Evolutionary conservation across 2,888 invertebrate species (phyloP), one percentile per base, ranked within the genome.

Genomic region (Mimachlamys varia): DNA sequence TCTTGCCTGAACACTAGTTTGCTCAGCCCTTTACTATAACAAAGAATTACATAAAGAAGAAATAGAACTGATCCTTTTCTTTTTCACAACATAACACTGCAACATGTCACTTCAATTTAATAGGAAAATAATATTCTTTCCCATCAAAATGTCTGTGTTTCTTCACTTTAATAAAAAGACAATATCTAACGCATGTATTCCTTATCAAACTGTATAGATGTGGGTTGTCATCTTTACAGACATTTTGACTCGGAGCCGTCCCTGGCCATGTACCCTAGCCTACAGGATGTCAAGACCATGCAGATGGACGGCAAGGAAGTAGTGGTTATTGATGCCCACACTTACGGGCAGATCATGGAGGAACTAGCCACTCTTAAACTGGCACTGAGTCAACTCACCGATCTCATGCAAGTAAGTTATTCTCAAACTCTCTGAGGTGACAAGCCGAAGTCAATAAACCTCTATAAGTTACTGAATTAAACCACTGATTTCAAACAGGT

Each of bases 241-340:
- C 89, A 89, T 90, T 90, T 92, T 90, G 92, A 92, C 89, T 92
- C 92, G n/a, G 90, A 89, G 62, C 89, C 90, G 3, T 90, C 90
- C 90, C 87, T 92, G 88, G 89, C 90, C 33, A 53, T 90, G n/a
- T 90, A 90, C 53, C 89, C 89, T 22, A 89, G 90, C 55, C 49
- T 92, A 27, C 90, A 92, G 76, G 94, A 94, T 90, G 93, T 94
- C 22, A 93, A 92, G 15, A 93, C 94, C 0, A 93, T 94, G 93
- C 92, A 90, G 53, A 94, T 94, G 91, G 93, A 94, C 92, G 94
- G 94, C 0, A 92, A 94, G 33, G 94, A 94, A 38, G 94, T 94
- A 38, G 94, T 94, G 15, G 93, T 94, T n/a, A 94, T 94, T 38
- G 94, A 94, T 88, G 92, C 93, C 19, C 94, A 94, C 50, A 89